A percentile compares a stretch with the other conserved stretches of the same genome.
Conservation (phyloP, 2,113 vertebrate species). For the Ochotona curzoniae region DNA sequence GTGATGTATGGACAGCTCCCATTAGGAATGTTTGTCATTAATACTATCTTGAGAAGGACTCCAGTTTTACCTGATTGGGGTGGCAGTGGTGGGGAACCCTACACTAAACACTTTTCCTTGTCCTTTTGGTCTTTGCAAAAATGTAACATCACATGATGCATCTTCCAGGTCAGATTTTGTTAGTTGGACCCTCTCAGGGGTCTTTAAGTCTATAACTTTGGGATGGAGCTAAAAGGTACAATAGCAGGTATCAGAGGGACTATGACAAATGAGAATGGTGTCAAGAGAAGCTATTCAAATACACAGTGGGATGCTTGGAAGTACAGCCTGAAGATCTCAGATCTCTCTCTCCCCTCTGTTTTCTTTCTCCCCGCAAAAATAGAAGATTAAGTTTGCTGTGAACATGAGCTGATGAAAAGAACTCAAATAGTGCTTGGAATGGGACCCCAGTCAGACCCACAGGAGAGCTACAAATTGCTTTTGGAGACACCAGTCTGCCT, state of each 20-base stretch:
- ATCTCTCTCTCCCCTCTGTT: constrained; percentile 79
- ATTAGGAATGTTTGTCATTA: background rate
- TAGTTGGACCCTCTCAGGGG: constrained; percentile 34
- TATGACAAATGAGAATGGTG: constrained; percentile 85
- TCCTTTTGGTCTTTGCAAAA: constrained; percentile 82
- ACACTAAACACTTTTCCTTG: background rate
- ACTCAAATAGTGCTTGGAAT: constrained; percentile 87
- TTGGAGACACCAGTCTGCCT: constrained; percentile 88
- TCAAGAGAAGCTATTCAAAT: constrained; percentile 86
- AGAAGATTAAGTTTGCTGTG: constrained; percentile 90
- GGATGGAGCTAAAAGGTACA: constrained; percentile 64
- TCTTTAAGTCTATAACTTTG: constrained; percentile 18
- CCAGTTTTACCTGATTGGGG: background rate
- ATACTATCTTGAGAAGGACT: background rate
- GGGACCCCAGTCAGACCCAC: constrained; percentile 86
- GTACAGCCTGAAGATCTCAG: constrained; percentile 82
- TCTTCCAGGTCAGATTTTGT: constrained; percentile 78
- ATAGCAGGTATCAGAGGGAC: constrained; percentile 82
- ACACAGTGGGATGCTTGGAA: constrained; percentile 86
- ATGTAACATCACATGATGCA: constrained; percentile 71
- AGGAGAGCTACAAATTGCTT: constrained; percentile 89
- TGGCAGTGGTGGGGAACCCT: background rate
- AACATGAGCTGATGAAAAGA: constrained; percentile 89
- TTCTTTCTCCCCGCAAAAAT: constrained; percentile 76
- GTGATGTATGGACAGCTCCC: background rate